A percentile compares a stretch with the other conserved stretches of the same genome.
Evolutionary conservation across 2,888 invertebrate genomes (phyloP).

Genomic region (Lasius fuliginosus): DNA sequence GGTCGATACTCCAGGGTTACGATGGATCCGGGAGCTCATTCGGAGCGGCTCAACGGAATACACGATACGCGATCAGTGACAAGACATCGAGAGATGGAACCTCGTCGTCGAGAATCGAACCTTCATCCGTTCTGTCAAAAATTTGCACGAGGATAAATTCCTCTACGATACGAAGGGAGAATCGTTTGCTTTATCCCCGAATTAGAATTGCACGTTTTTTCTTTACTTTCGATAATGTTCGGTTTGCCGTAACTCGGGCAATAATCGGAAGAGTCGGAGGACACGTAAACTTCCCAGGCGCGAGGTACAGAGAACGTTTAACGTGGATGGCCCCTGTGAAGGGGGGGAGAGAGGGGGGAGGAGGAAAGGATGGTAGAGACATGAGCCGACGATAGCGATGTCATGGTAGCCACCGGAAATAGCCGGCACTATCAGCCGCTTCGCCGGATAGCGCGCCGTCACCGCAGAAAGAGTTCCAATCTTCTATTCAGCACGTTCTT

Average conservation of each 20-base stretch:
- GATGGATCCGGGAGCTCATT: conserved; percentile 65
- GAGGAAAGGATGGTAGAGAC: conserved; percentile 57
- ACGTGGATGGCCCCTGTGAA: conserved; percentile 54
- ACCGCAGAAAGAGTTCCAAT: conserved; percentile 86
- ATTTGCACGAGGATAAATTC: conserved; percentile 19
- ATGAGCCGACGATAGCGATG: conserved; percentile 82
- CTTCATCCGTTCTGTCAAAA: conserved; percentile 49
- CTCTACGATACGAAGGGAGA: background rate
- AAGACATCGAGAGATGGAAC: conserved; percentile 61
- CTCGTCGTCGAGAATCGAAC: background rate
- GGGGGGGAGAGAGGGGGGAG: background rate
- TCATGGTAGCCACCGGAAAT: conserved; percentile 85
- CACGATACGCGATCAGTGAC: conserved; percentile 67
- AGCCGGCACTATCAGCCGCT: conserved; percentile 85
- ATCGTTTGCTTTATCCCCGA: background rate
- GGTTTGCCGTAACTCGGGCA: background rate
- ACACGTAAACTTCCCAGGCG: conserved; percentile 58
- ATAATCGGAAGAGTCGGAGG: conserved; percentile 26
- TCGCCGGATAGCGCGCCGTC: conserved; percentile 85
- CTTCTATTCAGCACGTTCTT: conserved; percentile 84
- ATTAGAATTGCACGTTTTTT: background rate
- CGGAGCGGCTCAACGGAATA: conserved; percentile 41
- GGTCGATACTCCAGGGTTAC: conserved; percentile 68
- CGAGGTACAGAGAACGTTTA: conserved; percentile 67
- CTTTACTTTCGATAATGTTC: background rate